Evolutionary conservation across 2,888 invertebrate genomes (phyloP), one percentile per base, ranked within the genome.

Genomic region (Pseudanteris insignis): DNA sequence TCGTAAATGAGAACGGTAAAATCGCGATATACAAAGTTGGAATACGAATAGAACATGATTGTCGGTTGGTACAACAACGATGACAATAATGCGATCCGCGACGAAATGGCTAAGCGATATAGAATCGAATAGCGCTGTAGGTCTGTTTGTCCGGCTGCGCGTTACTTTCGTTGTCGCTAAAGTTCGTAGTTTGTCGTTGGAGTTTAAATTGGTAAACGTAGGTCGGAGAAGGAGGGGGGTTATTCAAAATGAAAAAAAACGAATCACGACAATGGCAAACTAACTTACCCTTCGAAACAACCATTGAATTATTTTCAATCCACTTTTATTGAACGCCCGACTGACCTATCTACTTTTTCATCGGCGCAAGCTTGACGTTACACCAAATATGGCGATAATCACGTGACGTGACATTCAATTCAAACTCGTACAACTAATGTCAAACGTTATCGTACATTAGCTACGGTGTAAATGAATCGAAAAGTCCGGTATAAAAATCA

Each of bases 81-180:
- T 43, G 10, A n/a, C 21, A 32, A 6, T 3, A 9, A 26, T 26
- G n/a, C 9, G n/a, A n/a, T 9, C 26, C 46, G 47, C n/a, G 7
- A 33, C 40, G 57, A 50, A 50, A 58, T 50, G 50, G 50, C 24
- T 48, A 57, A 32, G 14, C 33, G 34, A 41, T 46, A 18, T 40
- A 34, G 24, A 28, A 28, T 40, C 30, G 25, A 43, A 46, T 18
- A 38, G 43, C 37, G 29, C 26, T 55, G n/a, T 54, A 29, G 38
- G 40, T 51, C 46, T 28, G 44, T 50, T 48, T 37, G 18, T 50
- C 44, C 38, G 38, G 44, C 44, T 58, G 44, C 30, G 30, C 6
- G 28, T 47, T 58, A 58, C 50, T 51, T 59, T 59, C 58, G 58
- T 59, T 59, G 58, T 59, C 40, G 43, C 58, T 59, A 59, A 59